Percentiles rank a stretch among this genome's conserved stretches.
Conservation (phyloP, 2,113 vertebrate species). For the Megatriorchis doriae region DNA sequence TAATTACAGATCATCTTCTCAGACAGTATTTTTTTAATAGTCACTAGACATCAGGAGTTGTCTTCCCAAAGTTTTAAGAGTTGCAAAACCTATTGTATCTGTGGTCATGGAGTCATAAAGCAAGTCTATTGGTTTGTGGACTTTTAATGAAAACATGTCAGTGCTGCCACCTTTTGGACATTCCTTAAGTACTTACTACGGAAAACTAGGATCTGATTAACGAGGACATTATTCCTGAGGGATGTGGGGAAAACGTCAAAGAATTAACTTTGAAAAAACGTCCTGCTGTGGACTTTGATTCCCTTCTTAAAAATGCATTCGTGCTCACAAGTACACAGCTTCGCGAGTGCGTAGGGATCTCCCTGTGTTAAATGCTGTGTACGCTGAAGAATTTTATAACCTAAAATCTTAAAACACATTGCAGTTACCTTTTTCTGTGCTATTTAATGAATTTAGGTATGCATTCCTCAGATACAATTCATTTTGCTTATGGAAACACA, state of each 20-base stretch:
- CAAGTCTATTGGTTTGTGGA: background rate
- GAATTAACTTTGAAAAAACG: background rate
- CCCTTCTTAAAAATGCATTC: background rate
- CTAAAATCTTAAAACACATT: background rate
- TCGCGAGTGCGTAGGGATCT: background rate
- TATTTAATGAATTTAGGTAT: background rate
- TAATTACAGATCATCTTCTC: background rate
- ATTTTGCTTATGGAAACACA: background rate
- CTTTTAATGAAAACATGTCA: background rate
- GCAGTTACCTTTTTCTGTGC: background rate
- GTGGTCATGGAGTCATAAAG: background rate
- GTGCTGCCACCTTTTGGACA: slow-evolving; percentile 45
- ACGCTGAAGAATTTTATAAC: background rate
- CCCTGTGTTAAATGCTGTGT: background rate
- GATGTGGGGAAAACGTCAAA: background rate
- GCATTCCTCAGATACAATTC: background rate
- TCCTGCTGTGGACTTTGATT: background rate
- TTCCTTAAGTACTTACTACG: background rate
- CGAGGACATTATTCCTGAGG: background rate
- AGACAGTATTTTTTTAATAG: background rate
- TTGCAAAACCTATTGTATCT: background rate
- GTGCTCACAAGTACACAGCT: background rate
- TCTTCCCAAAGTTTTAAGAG: background rate
- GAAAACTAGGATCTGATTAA: background rate
- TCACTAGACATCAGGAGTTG: background rate